Base-by-base conservation (phyloP, 1,140 invertebrate genomes). In the Proctacanthus coquilletti region DNA sequence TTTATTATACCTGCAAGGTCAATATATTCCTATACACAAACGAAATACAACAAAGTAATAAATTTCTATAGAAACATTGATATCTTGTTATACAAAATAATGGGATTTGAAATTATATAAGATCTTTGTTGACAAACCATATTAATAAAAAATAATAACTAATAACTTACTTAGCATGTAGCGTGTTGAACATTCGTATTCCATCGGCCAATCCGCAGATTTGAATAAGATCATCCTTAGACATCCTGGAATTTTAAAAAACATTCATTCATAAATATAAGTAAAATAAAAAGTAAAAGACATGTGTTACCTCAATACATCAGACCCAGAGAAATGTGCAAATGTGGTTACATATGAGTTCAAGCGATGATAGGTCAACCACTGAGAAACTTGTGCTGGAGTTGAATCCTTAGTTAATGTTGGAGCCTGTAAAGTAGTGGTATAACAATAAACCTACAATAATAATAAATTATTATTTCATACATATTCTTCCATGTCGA, bases 171-270 rank as follows among this genome's bases (percentile, higher is more conserved):
- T 77, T 80, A 34, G 74, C 66, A 43, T 92, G 85, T 30, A 96
- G 62, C 30, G 83, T 79, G 64, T 95, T 95, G 60, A 77, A 91
- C 23, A 96, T 69, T 47, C 89, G 70, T 38, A 96, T 92, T 10
- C 80, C 80, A 60, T 95, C 88, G 36, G 86, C 80, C 23, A 93
- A 62, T 1, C 89, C 89, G 60, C 88, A 93, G 36, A 96, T 91
- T 63, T 94, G 84, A 35, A 94, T 86, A 10, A 94, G 65, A 64
- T 96, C 89, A 43, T 92, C 84, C 34, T 85, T 71, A 2, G 80
- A 80, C 44, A 95, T 63, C 41, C 85, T 71, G 48, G 33, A 51
- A 45, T 25, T 40, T 34, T 37, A 9, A 20, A 29, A 34, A 30
- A 34, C 27, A 21, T 18, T 34, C 6, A 15, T 8, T 18, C 23